Conservation (phyloP, 2,113 vertebrate species). For the Piliocolobus tephrosceles region DNA sequence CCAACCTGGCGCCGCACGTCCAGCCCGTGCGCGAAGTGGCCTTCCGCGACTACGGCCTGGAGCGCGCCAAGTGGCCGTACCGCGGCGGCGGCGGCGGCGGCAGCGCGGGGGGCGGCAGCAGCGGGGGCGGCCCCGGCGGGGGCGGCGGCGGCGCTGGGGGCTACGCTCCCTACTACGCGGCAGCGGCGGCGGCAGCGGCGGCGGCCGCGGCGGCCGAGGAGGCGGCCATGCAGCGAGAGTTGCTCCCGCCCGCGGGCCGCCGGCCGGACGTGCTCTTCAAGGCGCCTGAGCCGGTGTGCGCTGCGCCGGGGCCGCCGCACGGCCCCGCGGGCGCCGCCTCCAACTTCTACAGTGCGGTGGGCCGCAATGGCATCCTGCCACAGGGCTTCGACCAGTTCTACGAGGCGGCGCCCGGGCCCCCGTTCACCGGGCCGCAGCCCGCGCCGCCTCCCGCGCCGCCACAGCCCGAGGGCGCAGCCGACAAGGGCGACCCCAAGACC, state of each 20-base stretch:
- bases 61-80: slow-evolving; percentile 96
- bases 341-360: slow-evolving; percentile 93
- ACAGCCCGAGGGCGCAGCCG: slow-evolving; percentile 82
- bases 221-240: slow-evolving; percentile 86
- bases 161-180: slow-evolving; percentile 95
- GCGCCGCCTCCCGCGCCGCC: slow-evolving; percentile 81
- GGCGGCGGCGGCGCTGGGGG: slow-evolving; percentile 93
- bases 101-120: slow-evolving; percentile 92
- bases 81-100: slow-evolving; percentile 89
- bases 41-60: slow-evolving; percentile 98
- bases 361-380: slow-evolving; percentile 97
- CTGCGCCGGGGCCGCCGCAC: slow-evolving; percentile 89
- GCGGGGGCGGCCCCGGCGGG: slow-evolving; percentile 77
- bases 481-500: slow-evolving; percentile 90
- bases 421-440: slow-evolving; percentile 82
- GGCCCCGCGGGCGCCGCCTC: slow-evolving; percentile 85
- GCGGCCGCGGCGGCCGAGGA: slow-evolving; percentile 87
- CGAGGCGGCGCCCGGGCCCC: slow-evolving; percentile 86
- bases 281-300: slow-evolving; percentile 91
- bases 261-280: slow-evolving; percentile 96
- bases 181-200: slow-evolving; percentile 84
- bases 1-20: slow-evolving; percentile 94
- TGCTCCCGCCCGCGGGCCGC: slow-evolving; percentile 85
- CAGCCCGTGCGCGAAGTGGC: slow-evolving; percentile 97
- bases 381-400: slow-evolving; percentile 99